These are phyloP conservation scores for Egretta garzetta DNA, from an alignment of 2,113 vertebrate species.

Conservation along the genomic window DNA sequence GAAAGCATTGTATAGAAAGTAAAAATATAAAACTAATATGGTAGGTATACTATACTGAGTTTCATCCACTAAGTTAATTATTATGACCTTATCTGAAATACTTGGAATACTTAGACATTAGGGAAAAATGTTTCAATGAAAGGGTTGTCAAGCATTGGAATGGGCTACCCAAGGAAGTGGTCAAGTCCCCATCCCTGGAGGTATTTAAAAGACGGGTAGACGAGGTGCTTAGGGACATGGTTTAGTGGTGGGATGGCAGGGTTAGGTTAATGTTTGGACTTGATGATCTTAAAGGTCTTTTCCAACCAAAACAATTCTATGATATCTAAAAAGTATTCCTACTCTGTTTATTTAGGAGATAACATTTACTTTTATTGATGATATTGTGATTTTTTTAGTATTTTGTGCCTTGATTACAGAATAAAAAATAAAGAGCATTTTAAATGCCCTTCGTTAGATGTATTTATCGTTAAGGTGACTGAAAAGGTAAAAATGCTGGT, in stretches of 20 bases:
- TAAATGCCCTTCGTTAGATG: neutral
- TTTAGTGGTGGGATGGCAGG: too few species aligned
- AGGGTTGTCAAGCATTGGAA: too few species aligned
- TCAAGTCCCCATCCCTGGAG: too few species aligned
- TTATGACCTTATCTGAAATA: neutral
- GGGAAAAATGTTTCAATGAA: too few species aligned
- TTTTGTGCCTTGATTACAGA: neutral
- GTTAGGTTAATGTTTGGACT: too few species aligned
- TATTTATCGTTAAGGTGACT: neutral
- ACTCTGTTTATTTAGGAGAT: neutral
- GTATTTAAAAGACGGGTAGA: too few species aligned
- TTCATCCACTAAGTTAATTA: neutral
- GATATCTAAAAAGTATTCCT: neutral
- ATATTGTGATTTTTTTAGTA: neutral
- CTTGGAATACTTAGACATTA: too few species aligned
- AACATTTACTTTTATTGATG: neutral
- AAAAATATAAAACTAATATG: neutral
- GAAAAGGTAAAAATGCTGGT: neutral
- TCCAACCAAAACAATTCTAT: too few species aligned
- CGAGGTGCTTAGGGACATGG: too few species aligned
- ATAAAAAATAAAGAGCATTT: neutral
- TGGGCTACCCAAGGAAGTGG: too few species aligned
- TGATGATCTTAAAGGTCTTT: too few species aligned
- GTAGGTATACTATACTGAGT: neutral
- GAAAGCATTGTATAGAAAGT: neutral